These are phyloP conservation scores for Drosophila tropicalis DNA, from an alignment of 1,140 invertebrate species.

Conservation along the genomic window DNA sequence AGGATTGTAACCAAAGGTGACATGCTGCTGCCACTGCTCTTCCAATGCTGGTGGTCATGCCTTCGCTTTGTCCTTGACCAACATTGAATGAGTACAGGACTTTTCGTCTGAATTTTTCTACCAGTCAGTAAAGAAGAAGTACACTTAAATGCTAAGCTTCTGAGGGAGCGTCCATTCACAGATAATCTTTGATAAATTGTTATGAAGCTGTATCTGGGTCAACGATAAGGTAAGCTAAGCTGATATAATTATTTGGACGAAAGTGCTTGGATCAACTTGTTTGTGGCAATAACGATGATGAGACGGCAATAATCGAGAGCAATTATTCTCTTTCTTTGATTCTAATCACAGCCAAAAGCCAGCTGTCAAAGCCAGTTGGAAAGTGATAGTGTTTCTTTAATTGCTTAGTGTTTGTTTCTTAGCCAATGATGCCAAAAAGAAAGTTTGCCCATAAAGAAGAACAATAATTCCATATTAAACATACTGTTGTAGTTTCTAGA, in stretches of 20 bases:
- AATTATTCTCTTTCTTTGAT: conserved; percentile 47
- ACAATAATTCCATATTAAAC: too few relatives aligned
- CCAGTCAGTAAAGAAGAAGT: neutral
- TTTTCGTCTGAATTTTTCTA: neutral
- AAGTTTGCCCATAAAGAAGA: neutral
- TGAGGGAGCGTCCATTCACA: neutral
- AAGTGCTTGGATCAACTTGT: conserved; percentile 25
- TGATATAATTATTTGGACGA: conserved; percentile 34
- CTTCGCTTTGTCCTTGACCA: conserved; percentile 39
- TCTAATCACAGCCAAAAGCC: conserved; percentile 50
- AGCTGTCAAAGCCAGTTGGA: conserved; percentile 44
- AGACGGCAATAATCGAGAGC: conserved; percentile 20
- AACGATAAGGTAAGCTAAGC: conserved; percentile 48
- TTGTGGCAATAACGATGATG: conserved; percentile 28
- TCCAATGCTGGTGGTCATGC: conserved; percentile 9
- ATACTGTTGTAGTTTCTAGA: too few relatives aligned
- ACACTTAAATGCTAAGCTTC: conserved; percentile 14
- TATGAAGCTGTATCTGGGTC: conserved; percentile 48
- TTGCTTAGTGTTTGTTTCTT: too few relatives aligned
- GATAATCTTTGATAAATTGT: conserved; percentile 38
- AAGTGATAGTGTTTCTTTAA: conserved; percentile 12
- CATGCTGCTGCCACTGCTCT: conserved; percentile 1
- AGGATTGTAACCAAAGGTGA: conserved; percentile 1
- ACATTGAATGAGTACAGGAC: conserved; percentile 16
- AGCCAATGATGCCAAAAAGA: neutral